phyloP scores from a whole-genome alignment of 2,797 vertebrate species.

The Chanos chanos region DNA sequence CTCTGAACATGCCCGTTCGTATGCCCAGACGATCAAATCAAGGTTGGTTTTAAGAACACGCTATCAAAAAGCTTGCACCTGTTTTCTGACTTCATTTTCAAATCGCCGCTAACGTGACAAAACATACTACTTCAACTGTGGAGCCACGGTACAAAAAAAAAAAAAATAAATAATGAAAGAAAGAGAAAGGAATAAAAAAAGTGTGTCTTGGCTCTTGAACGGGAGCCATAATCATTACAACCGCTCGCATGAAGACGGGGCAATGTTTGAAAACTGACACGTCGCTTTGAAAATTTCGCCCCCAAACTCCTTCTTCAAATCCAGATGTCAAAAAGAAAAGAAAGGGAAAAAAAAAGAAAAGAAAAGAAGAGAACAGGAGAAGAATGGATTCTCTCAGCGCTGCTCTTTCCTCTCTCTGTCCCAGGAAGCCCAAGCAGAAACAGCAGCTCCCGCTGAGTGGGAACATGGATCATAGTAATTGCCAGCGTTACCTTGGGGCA shows the following conservation, averaged over 20 bases:
- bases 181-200: not conserved
- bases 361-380: not conserved
- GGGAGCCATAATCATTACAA: slow-evolving; percentile 20
- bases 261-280: slow-evolving; percentile 12
- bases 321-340: slow-evolving; percentile 28
- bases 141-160: too few species aligned
- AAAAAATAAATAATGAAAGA: too few species aligned
- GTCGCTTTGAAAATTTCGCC: slow-evolving; percentile 20
- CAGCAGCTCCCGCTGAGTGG: slow-evolving; percentile 53
- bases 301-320: not conserved
- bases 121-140: slow-evolving; percentile 3
- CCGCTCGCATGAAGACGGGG: slow-evolving; percentile 13
- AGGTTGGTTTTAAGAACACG: too few species aligned
- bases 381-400: slow-evolving; percentile 18
- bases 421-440: slow-evolving; percentile 50
- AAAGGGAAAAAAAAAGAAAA: not conserved
- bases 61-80: not conserved
- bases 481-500: slow-evolving; percentile 61
- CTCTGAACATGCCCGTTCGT: too few species aligned
- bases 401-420: slow-evolving; percentile 36
- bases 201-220: slow-evolving; percentile 14
- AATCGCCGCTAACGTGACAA: slow-evolving; percentile 5
- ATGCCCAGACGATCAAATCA: too few species aligned
- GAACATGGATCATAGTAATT: slow-evolving; percentile 71
- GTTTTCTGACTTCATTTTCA: not conserved